These are phyloP conservation scores for Halyomorpha halys DNA, from an alignment of 1,140 invertebrate genomes.

Conservation along the genomic window DNA sequence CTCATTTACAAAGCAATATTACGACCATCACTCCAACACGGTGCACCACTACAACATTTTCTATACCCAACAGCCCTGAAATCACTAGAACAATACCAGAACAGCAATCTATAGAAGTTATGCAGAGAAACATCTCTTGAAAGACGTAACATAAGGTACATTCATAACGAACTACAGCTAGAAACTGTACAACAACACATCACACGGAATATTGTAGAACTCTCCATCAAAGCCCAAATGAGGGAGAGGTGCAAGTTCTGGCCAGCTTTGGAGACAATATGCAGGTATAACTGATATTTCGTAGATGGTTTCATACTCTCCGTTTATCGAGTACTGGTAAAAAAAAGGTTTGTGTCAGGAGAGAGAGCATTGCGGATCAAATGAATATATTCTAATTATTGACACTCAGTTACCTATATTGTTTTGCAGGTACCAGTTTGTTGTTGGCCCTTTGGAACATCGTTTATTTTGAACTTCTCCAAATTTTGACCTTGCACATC, in stretches of 20 bases:
- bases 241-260: conserved; percentile 33
- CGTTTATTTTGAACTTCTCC: background rate
- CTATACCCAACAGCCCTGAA: too few species aligned
- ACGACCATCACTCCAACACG: too few species aligned
- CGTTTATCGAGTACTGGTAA: conserved; percentile 33
- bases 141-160: too few species aligned
- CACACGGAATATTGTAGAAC: conserved; percentile 46
- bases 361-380: background rate
- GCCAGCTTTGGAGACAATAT: conserved; percentile 26
- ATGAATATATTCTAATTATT: background rate
- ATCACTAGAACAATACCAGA: too few species aligned
- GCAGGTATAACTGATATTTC: conserved; percentile 32
- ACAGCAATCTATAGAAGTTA: too few species aligned
- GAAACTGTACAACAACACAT: too few species aligned
- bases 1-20: too few species aligned
- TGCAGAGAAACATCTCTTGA: too few species aligned
- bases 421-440: background rate
- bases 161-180: too few species aligned
- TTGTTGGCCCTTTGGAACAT: background rate
- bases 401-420: background rate
- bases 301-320: conserved; percentile 35
- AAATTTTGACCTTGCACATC: background rate
- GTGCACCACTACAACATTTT: too few species aligned
- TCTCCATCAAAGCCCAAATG: conserved; percentile 37
- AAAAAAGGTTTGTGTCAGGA: background rate